Evolutionary conservation across 2,797 vertebrate species (phyloP), one percentile per base, ranked within the genome.

Genomic region (Allobates femoralis): DNA sequence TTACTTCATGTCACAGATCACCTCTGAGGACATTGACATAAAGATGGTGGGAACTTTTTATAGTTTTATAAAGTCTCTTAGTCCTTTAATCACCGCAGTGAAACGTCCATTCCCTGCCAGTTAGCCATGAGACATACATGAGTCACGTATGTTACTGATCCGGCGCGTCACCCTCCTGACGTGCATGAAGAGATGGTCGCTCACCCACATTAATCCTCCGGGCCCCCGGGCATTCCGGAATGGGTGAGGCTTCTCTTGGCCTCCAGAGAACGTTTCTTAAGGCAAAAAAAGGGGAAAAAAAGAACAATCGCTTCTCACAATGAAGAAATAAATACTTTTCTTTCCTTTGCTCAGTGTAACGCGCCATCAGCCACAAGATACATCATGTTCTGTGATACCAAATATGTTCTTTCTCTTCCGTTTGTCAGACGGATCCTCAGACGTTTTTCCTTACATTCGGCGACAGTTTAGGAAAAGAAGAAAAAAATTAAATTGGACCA

Each of bases 261-360:
- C 73, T 76, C 83, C 12, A 64, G 83, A 75, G 83, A 84, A 41
- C 26, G 81, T 83, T 83, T 60, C 81, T 58, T 56, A 83, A 62
- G 69, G 56, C 26, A 32, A 53, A 46, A 46, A 30, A 51, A n/a
- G n/a, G n/a, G n/a, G n/a, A n/a, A n/a, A 51, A 60, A 15, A 21
- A 53, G 80, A 69, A 82, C 80, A 84, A 64, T 64, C 77, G 81
- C 71, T 84, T 84, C 83, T 66, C 74, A 37, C 58, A 76, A 66
- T 26, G 26, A 50, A 84, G 73, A 82, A 82, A 82, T 34, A 71
- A 14, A 46, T 46, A 84, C 23, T 75, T 76, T 26, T 76, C 18
- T 50, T 50, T 84, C 34, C 50, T 76, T 76, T 62, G 28, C 73
- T 50, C 41, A 69, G 21, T 53, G 83, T 53, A 85, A 51, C 46